Evolutionary conservation across 2,888 invertebrate genomes (phyloP).

Genomic region (Lagria hirta): DNA sequence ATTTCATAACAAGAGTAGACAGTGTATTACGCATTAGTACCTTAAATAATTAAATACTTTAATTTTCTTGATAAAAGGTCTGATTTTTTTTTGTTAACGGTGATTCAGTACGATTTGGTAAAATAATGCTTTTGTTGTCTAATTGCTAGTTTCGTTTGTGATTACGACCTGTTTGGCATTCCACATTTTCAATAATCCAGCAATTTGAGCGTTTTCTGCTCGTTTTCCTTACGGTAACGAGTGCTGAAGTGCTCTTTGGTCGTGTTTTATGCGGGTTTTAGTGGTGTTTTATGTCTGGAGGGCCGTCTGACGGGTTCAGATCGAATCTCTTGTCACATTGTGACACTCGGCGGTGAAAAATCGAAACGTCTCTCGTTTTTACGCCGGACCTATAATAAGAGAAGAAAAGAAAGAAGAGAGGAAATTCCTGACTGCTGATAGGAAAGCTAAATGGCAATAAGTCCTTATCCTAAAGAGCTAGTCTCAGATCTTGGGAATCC

Average conservation of each 20-base stretch:
- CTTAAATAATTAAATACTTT: too few species aligned
- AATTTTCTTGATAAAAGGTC: too few species aligned
- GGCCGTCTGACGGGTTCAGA: conserved; percentile 26
- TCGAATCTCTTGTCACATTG: conserved; percentile 21
- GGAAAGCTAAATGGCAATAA: conserved; percentile 30
- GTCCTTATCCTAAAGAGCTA: conserved; percentile 27
- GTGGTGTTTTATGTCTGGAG: conserved; percentile 39
- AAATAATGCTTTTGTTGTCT: too few species aligned
- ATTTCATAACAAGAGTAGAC: too few species aligned
- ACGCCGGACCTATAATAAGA: conserved; percentile 18
- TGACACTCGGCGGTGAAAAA: conserved; percentile 23
- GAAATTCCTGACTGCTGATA: conserved; percentile 27
- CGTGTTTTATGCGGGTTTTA: conserved; percentile 41
- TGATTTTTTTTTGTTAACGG: too few species aligned
- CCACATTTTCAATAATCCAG: conserved; percentile 43
- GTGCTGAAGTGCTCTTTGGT: conserved; percentile 37
- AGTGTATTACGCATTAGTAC: too few species aligned
- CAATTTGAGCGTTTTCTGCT: conserved; percentile 36
- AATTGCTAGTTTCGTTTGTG: too few species aligned
- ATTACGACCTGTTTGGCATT: too few species aligned
- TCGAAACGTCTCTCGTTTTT: conserved; percentile 20
- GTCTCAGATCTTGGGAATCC: conserved; percentile 27
- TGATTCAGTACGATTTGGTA: too few species aligned
- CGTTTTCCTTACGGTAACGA: conserved; percentile 34
- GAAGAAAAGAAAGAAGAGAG: conserved; percentile 13